Evolutionary conservation across 1,140 invertebrate genomes (phyloP).

Genomic region (Carposina sasakii): DNA sequence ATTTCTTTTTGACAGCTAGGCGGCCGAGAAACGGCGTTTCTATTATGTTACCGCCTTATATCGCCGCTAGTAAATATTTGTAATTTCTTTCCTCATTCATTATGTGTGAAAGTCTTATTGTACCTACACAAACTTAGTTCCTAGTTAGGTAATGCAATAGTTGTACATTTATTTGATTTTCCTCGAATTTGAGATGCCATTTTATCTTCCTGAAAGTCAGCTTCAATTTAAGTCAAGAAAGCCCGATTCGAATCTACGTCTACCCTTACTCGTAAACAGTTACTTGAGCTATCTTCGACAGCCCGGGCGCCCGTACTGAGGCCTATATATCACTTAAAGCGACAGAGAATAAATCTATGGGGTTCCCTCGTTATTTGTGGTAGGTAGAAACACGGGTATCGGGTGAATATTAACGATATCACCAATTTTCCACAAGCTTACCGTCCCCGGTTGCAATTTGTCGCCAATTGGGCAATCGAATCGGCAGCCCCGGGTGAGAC

Average conservation of each 20-base stretch:
- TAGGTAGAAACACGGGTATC: constrained; percentile 66
- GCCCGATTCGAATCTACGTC: no score
- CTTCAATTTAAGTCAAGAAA: no score
- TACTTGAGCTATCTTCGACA: constrained; percentile 45
- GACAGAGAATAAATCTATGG: constrained; percentile 68
- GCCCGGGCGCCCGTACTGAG: constrained; percentile 29
- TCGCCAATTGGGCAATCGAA: constrained; percentile 70
- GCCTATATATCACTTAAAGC: constrained; percentile 67
- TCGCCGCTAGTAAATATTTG: no score
- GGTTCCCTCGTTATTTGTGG: constrained; percentile 67
- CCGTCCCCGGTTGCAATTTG: constrained; percentile 69
- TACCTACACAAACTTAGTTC: no score
- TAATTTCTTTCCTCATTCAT: no score
- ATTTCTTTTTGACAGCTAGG: constrained; percentile 22
- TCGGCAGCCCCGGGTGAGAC: constrained; percentile 37
- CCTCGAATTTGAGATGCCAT: no score
- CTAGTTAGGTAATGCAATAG: no score
- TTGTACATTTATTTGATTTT: no score
- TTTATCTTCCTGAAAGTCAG: no score
- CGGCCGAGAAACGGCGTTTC: constrained; percentile 11
- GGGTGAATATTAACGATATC: constrained; percentile 73
- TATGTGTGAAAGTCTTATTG: no score
- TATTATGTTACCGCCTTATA: constrained; percentile 16
- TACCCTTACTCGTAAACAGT: constrained; percentile 21
- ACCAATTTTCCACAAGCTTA: constrained; percentile 70